These are phyloP conservation scores for Acanthosepion lycidas DNA, from an alignment of 2,888 invertebrate species.

Conservation along the genomic window DNA sequence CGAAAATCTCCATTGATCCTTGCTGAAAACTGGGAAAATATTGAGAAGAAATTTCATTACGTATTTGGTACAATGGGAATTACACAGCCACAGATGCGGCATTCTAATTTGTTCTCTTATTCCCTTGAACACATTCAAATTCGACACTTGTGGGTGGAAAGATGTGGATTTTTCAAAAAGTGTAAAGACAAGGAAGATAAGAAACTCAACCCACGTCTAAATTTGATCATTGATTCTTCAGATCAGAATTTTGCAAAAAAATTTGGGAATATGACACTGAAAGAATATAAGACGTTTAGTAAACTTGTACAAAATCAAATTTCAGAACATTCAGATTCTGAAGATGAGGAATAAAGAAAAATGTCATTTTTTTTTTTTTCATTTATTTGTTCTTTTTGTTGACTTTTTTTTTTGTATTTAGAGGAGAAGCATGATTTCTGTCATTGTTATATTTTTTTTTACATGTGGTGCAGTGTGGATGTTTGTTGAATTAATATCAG, in stretches of 20 bases:
- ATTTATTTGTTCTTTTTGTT: background rate
- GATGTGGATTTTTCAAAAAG: constrained; percentile 58
- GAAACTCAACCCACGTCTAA: constrained; percentile 57
- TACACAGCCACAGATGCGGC: constrained; percentile 60
- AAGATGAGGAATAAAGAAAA: background rate
- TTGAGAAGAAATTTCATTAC: constrained; percentile 58
- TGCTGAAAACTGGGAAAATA: constrained; percentile 52
- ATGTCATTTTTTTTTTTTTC: background rate
- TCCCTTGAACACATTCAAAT: constrained; percentile 57
- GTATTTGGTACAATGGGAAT: constrained; percentile 59
- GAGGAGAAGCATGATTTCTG: too few species aligned
- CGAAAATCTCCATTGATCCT: constrained; percentile 55
- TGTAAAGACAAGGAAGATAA: constrained; percentile 51
- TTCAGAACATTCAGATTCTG: background rate
- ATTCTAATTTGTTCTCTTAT: constrained; percentile 55
- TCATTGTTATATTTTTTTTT: too few species aligned
- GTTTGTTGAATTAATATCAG: too few species aligned
- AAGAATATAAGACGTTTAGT: constrained; percentile 60
- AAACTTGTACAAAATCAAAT: constrained; percentile 34
- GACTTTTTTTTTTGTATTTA: background rate
- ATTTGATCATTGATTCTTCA: constrained; percentile 55
- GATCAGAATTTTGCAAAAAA: constrained; percentile 58
- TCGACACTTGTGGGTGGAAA: constrained; percentile 58
- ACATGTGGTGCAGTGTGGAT: too few species aligned
- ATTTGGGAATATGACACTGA: constrained; percentile 57